Evolutionary conservation across 2,113 vertebrate species (phyloP), one percentile per base, ranked within the genome.

Genomic region (Balaenoptera acutorostrata): DNA sequence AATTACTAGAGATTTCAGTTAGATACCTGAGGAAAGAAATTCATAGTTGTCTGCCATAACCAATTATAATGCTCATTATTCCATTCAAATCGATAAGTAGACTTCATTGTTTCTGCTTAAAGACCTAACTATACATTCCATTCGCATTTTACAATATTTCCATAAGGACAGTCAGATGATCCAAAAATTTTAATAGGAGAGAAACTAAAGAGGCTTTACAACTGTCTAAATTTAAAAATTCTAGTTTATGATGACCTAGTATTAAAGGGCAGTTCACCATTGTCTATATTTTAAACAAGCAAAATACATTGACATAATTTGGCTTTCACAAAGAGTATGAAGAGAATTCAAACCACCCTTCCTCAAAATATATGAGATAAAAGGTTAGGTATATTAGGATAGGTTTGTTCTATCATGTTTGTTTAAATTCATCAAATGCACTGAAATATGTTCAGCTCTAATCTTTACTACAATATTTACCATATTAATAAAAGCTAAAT

Each of bases 161-260:
- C 83, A 55, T 78, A 96, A 97, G 41, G 95, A 98, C n/a, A 96
- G 46, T 64, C 74, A 93, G 64, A 96, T 57, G 91, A 75, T 75
- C 52, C 95, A 91, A 97, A 78, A 94, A 83, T 44, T 95, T 97
- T 86, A 96, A 89, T 95, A 71, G 29, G 94, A 55, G 71, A 97
- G 93, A 98, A 98, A 98, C 15, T 94, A 93, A 57, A 64, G 66
- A 88, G 12, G 14, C 82, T 57, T 63, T 97, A 7, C 88, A 97
- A 96, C 17, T 89, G 84, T 95, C 93, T 64, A 94, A 97, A 91
- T 77, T 90, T 57, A 36, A 69, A 97, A 98, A 95, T 93, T 82
- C 46, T 46, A 57, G n/a, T 88, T 96, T 91, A 59, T 66, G 55
- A 97, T 77, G 96, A 83, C 44, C 31, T 52, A 23, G 5, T 69